phyloP scores from a whole-genome alignment of 2,113 vertebrate species.

The Thunnus thynnus region DNA sequence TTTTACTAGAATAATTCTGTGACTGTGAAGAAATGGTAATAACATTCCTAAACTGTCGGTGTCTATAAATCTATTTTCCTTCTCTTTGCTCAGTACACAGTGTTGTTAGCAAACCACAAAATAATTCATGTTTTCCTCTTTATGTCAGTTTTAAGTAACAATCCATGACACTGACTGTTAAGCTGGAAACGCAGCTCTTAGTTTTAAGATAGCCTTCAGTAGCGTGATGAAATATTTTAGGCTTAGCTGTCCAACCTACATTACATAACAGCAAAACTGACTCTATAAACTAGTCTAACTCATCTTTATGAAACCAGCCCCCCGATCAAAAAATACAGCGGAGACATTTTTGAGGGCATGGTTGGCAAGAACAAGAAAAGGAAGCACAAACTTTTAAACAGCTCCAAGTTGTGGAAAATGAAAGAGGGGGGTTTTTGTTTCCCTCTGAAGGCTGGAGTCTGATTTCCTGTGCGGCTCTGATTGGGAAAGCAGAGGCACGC shows the following conservation, averaged over 20 bases:
- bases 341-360: slow-evolving; percentile 72
- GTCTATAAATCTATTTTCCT: slow-evolving; percentile 42
- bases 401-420: slow-evolving; percentile 78
- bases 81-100: slow-evolving; percentile 10
- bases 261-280: background rate
- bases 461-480: slow-evolving; percentile 84
- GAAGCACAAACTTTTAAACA: slow-evolving; percentile 75
- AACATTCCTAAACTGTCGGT: slow-evolving; percentile 36
- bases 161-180: background rate
- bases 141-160: slow-evolving; percentile 20
- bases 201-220: background rate
- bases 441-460: slow-evolving; percentile 80
- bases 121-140: slow-evolving; percentile 19
- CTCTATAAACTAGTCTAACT: background rate
- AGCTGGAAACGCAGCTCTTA: slow-evolving; percentile 7
- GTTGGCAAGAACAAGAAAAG: slow-evolving; percentile 80
- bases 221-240: background rate
- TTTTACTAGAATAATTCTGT: slow-evolving; percentile 23
- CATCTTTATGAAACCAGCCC: slow-evolving; percentile 35
- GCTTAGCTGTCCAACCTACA: background rate
- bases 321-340: slow-evolving; percentile 45
- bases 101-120: slow-evolving; percentile 33
- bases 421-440: slow-evolving; percentile 72
- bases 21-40: slow-evolving; percentile 17
- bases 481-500: slow-evolving; percentile 84